Conservation (phyloP, 2,888 invertebrate genomes). For the Embidobia sp. region DNA sequence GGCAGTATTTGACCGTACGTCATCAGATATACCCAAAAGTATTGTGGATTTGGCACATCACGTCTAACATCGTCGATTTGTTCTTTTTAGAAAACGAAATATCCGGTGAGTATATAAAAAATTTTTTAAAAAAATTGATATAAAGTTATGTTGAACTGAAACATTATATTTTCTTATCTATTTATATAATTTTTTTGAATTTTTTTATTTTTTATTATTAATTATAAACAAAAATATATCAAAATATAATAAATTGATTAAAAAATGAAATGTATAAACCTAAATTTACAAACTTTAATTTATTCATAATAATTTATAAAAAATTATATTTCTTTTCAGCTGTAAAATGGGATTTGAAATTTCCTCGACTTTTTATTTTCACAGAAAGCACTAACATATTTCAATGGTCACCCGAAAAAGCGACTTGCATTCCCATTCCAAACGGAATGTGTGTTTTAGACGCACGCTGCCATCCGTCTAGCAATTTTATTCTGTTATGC, state of each 20-base stretch:
- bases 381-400: constrained; percentile 73
- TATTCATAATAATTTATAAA: no score
- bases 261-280: no score
- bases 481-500: constrained; percentile 70
- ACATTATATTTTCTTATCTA: background rate
- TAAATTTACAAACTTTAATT: no score
- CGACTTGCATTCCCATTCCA: constrained; percentile 69
- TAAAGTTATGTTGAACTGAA: no score
- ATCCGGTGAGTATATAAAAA: constrained; percentile 72
- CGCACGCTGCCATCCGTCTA: constrained; percentile 74
- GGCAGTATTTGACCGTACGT: constrained; percentile 75
- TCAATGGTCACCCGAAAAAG: constrained; percentile 73
- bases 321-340: no score
- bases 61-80: constrained; percentile 74
- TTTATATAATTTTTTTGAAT: background rate
- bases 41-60: constrained; percentile 78
- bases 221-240: constrained; percentile 3
- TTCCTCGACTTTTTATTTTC: constrained; percentile 71
- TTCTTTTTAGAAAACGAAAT: constrained; percentile 75
- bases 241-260: no score
- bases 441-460: constrained; percentile 74
- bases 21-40: constrained; percentile 78
- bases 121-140: no score
- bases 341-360: constrained; percentile 73
- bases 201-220: background rate